Evolutionary conservation across 2,113 vertebrate genomes (phyloP).

Genomic region (Todiramphus saurophagus): DNA sequence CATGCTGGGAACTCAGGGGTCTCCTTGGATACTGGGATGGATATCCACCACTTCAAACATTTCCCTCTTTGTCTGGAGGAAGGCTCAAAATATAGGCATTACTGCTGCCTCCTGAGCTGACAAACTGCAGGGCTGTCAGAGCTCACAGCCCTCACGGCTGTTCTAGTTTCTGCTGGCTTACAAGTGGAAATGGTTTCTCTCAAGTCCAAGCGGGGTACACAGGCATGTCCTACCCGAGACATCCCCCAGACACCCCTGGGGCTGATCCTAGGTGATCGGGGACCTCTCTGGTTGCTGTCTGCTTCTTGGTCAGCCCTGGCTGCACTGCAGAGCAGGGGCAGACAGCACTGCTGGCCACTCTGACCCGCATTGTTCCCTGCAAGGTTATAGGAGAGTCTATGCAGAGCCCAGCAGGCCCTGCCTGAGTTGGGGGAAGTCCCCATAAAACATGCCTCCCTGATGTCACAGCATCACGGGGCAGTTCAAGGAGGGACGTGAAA

Average conservation of each 20-base stretch:
- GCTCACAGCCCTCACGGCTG: neutral
- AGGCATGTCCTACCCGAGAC: neutral
- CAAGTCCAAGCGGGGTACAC: neutral
- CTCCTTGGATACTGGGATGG: neutral
- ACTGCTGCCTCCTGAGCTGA: neutral
- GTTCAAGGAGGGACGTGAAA: neutral
- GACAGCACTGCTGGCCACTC: neutral
- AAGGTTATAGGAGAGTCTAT: neutral
- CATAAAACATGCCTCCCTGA: neutral
- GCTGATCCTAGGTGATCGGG: neutral
- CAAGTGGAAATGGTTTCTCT: neutral
- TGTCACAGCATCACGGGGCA: neutral
- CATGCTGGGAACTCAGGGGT: neutral
- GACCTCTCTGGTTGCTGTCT: neutral
- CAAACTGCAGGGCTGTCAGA: neutral
- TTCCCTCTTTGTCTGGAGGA: neutral
- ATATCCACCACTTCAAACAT: neutral
- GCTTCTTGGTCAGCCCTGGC: neutral
- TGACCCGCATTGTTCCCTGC: accelerated
- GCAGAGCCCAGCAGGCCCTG: neutral
- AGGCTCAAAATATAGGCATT: neutral
- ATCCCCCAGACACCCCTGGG: neutral
- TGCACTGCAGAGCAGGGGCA: neutral
- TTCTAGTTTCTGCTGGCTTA: neutral
- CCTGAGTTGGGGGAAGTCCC: neutral